phyloP scores from a whole-genome alignment of 2,113 vertebrate genomes.

The Penelope pileata region DNA sequence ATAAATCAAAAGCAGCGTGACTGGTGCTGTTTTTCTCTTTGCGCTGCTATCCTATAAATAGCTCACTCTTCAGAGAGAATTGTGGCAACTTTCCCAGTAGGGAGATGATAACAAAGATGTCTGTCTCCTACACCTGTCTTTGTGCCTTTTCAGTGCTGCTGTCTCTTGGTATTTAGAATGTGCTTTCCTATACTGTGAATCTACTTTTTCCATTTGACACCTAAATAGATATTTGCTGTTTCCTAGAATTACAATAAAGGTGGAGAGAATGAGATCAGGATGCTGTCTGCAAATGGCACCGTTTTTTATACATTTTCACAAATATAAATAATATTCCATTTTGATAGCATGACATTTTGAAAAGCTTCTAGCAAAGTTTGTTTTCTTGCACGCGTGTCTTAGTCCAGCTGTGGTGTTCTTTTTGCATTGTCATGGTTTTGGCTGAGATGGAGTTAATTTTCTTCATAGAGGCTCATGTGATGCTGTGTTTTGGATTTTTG shows the following conservation, averaged over 20 bases:
- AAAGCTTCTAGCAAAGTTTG: neutral
- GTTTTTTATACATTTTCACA: neutral
- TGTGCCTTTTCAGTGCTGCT: neutral
- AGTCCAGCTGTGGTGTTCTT: neutral
- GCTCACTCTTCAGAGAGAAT: neutral
- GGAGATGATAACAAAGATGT: neutral
- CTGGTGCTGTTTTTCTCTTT: neutral
- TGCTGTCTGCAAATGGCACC: neutral
- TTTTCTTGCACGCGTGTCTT: neutral
- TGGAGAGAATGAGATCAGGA: neutral
- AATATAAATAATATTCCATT: neutral
- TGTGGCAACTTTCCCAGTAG: constrained; percentile 16
- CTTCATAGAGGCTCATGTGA: neutral
- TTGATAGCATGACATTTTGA: neutral
- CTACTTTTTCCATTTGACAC: neutral
- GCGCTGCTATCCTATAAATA: constrained; percentile 3
- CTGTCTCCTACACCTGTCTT: neutral
- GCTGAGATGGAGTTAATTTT: neutral
- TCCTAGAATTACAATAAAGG: neutral
- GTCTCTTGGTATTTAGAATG: neutral
- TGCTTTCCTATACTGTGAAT: neutral
- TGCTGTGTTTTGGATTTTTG: neutral
- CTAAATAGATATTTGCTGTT: neutral
- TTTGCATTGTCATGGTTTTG: neutral
- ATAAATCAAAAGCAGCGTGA: neutral